Evolutionary conservation across 2,797 vertebrate species (phyloP).

Genomic region (Iguana delicatissima): DNA sequence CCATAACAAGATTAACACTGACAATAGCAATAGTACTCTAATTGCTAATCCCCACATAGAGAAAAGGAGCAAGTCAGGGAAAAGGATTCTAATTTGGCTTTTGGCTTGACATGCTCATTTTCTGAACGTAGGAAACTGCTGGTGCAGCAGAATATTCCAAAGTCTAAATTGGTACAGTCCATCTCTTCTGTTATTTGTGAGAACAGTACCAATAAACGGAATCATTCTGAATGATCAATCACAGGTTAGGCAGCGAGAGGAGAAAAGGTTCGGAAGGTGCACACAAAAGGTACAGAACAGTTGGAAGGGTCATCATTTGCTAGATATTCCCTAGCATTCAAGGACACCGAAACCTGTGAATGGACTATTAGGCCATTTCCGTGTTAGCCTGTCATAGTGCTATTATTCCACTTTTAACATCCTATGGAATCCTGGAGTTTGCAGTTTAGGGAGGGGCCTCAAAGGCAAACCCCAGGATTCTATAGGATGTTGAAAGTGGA

Average conservation of each 20-base stretch:
- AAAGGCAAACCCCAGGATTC: no score
- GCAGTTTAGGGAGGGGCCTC: no score
- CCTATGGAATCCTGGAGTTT: no score
- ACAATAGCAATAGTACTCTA: background rate
- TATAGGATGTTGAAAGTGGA: no score
- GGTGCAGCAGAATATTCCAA: background rate
- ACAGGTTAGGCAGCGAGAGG: background rate
- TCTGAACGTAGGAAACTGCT: background rate
- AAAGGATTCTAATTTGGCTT: background rate
- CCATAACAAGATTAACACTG: background rate
- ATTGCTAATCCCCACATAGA: background rate
- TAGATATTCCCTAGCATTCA: background rate
- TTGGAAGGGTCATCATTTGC: background rate
- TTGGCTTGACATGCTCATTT: background rate
- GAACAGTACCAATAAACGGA: background rate
- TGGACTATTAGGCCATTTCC: background rate
- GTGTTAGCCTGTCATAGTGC: no score
- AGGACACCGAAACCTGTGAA: background rate
- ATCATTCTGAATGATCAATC: no score
- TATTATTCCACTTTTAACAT: no score
- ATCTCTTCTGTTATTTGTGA: background rate
- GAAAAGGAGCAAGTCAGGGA: no score
- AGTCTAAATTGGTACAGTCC: background rate
- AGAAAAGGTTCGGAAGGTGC: background rate
- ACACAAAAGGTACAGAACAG: background rate